A percentile compares a stretch with the other conserved stretches of the same genome.
phyloP scores from a whole-genome alignment of 2,113 vertebrate genomes.

The Xiphophorus hellerii region DNA sequence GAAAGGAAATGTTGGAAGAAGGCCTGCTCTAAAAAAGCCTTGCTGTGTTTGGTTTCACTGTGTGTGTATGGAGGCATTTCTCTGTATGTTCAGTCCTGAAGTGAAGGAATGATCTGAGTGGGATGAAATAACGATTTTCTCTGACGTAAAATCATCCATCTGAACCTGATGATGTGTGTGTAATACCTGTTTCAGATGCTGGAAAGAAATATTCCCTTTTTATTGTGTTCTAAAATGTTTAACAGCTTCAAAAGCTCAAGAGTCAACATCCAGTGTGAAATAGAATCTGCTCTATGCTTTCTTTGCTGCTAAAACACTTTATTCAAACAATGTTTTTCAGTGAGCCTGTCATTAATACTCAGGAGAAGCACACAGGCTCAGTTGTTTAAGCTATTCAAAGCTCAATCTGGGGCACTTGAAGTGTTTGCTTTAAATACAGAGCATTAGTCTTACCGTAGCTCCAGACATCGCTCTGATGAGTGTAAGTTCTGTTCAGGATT shows the following conservation, averaged over 20 bases:
- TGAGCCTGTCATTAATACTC: constrained; percentile 39
- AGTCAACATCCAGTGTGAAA: constrained; percentile 42
- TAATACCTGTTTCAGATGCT: constrained; percentile 52
- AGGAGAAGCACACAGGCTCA: constrained; percentile 13
- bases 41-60: constrained; percentile 17
- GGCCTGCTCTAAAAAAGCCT: constrained; percentile 46
- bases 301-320: constrained; percentile 49
- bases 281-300: not conserved
- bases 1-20: constrained; percentile 49
- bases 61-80: constrained; percentile 16
- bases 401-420: constrained; percentile 6
- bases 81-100: constrained; percentile 10
- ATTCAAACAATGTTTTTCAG: constrained; percentile 36
- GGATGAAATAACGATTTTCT: constrained; percentile 40
- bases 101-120: constrained; percentile 38
- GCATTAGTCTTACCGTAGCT: constrained; percentile 88
- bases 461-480: constrained; percentile 98
- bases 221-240: constrained; percentile 28
- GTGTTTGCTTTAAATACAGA: not conserved
- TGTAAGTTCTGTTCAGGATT: constrained; percentile 94
- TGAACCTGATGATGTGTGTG: constrained; percentile 54
- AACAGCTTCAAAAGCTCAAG: constrained; percentile 41
- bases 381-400: constrained; percentile 48
- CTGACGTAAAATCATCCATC: constrained; percentile 47
- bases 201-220: constrained; percentile 39